Percentiles rank a stretch among this genome's conserved stretches.
phyloP scores from a whole-genome alignment of 2,888 invertebrate species.

The Augochlorella aurata region DNA sequence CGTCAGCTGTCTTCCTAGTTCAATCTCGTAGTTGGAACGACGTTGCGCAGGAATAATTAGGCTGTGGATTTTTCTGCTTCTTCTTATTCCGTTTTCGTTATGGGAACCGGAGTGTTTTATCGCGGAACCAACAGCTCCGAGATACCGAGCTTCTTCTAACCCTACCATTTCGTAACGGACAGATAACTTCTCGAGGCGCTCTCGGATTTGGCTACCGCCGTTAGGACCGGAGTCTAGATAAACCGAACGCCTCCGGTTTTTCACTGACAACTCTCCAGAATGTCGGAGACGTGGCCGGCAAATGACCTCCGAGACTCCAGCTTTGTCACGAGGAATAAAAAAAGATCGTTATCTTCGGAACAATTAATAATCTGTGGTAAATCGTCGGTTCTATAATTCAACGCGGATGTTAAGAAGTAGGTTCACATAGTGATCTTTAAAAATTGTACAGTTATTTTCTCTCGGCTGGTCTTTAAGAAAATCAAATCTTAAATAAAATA shows the following conservation, averaged over 20 bases:
- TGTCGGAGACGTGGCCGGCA: not conserved
- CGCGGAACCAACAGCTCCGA: not conserved
- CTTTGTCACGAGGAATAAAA: not conserved
- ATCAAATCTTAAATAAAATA: too few species aligned
- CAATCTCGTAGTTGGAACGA: not conserved
- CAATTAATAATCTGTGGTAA: not conserved
- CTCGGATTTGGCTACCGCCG: not conserved
- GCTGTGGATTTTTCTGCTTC: too few species aligned
- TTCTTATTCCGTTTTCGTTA: not conserved
- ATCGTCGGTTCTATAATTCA: too few species aligned
- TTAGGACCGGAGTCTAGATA: constrained; percentile 11
- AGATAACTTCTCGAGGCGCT: constrained; percentile 22
- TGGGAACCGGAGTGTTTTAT: constrained; percentile 21
- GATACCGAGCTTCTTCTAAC: constrained; percentile 18
- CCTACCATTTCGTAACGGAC: constrained; percentile 17
- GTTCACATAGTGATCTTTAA: too few species aligned
- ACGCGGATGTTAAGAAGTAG: too few species aligned
- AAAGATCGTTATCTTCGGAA: not conserved
- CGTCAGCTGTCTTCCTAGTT: not conserved
- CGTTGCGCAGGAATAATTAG: not conserved
- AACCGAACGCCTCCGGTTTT: constrained; percentile 18
- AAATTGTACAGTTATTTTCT: too few species aligned
- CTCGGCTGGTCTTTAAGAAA: too few species aligned
- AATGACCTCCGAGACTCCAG: not conserved
- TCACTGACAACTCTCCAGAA: not conserved